Conservation (phyloP, 2,797 vertebrate species). For the Tiaroga cobitis region DNA sequence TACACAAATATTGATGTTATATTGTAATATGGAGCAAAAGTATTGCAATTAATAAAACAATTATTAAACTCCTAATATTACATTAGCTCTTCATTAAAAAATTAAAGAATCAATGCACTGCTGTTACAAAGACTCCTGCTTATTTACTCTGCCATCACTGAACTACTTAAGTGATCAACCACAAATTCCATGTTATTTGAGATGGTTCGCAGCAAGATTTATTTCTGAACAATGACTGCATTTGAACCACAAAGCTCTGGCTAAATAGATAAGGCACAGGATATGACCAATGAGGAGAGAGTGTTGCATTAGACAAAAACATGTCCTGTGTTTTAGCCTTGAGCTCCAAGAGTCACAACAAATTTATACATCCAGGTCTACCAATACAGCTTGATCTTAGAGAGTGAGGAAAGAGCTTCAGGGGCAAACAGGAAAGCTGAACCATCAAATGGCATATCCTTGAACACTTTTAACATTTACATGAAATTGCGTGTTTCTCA, state of each 20-base stretch:
- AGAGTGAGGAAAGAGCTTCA: not conserved
- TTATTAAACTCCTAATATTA: not conserved
- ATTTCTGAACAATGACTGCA: not conserved
- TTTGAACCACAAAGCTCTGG: conserved; percentile 21
- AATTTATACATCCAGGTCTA: not conserved
- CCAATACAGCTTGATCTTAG: not conserved
- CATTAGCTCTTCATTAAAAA: not conserved
- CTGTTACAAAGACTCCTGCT: not conserved
- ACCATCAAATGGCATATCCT: not conserved
- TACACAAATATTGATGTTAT: not conserved
- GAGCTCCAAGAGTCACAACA: conserved; percentile 13
- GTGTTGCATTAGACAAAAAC: conserved; percentile 38
- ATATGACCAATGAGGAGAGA: conserved; percentile 53
- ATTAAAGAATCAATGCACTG: too few relatives aligned
- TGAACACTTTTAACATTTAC: not conserved
- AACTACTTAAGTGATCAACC: not conserved
- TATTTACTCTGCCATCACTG: not conserved
- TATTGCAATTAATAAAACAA: not conserved
- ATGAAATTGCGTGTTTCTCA: not conserved
- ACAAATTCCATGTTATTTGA: not conserved
- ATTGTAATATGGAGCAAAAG: not conserved
- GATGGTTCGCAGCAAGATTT: not conserved
- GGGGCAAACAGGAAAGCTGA: conserved; percentile 7
- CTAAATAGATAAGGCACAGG: conserved; percentile 54
- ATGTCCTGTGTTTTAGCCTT: conserved; percentile 46